phyloP scores from a whole-genome alignment of 2,797 vertebrate species.

The Anguilla megastoma region DNA sequence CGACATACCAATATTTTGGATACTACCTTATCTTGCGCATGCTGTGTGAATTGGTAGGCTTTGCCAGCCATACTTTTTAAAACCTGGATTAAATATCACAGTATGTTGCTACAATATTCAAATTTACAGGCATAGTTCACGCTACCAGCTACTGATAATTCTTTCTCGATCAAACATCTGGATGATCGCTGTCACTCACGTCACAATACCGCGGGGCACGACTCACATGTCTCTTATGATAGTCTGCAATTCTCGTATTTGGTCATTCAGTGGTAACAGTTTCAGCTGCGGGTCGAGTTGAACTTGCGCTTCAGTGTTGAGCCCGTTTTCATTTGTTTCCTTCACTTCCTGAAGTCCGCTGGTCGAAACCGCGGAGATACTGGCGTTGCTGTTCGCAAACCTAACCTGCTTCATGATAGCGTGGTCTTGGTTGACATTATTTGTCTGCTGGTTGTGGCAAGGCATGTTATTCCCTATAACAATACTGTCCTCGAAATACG shows the following conservation, averaged over 20 bases:
- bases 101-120: not conserved
- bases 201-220: not conserved
- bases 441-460: conserved; percentile 77
- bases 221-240: conserved; percentile 93
- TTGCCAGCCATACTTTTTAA: not conserved
- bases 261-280: conserved; percentile 87
- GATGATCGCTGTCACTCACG: not conserved
- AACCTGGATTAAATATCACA: not conserved
- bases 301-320: conserved; percentile 43
- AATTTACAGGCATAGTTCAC: not conserved
- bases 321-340: conserved; percentile 39
- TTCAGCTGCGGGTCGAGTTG: conserved; percentile 80
- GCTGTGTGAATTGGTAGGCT: not conserved
- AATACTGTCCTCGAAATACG: conserved; percentile 18
- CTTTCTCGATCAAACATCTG: not conserved
- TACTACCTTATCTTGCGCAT: not conserved
- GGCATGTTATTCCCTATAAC: conserved; percentile 64
- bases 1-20: not conserved
- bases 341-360: conserved; percentile 41
- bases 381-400: conserved; percentile 58
- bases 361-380: conserved; percentile 52
- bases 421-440: conserved; percentile 65
- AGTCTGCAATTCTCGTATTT: conserved; percentile 90
- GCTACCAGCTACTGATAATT: not conserved
- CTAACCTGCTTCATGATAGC: conserved; percentile 66